phyloP scores from a whole-genome alignment of 2,888 invertebrate genomes.

The Apotomis capreana region DNA sequence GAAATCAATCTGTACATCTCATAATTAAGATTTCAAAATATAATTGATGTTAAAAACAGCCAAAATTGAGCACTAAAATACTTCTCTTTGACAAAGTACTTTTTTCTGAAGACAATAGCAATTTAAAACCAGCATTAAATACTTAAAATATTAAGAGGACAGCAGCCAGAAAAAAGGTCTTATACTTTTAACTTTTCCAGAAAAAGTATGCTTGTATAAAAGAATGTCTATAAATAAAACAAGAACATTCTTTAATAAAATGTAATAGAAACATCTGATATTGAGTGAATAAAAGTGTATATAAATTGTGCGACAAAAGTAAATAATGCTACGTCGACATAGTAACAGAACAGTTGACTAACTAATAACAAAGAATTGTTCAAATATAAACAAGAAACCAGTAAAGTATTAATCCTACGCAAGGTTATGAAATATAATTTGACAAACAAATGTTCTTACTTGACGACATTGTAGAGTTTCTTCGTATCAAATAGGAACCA shows the following conservation, averaged over 20 bases:
- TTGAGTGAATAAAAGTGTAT: neutral
- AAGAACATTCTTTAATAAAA: neutral
- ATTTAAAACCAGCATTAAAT: neutral
- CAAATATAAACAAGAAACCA: neutral
- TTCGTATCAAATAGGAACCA: constrained; percentile 32
- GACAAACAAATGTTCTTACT: constrained; percentile 21
- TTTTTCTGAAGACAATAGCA: constrained; percentile 11
- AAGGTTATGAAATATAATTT: constrained; percentile 12
- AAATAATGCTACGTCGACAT: neutral
- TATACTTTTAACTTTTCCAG: neutral
- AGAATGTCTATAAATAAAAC: neutral
- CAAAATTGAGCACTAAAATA: constrained; percentile 13
- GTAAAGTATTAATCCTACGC: neutral
- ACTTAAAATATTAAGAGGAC: too few species aligned
- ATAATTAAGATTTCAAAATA: constrained; percentile 51
- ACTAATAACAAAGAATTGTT: neutral
- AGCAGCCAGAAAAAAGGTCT: neutral
- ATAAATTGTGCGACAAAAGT: constrained; percentile 1
- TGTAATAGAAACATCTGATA: constrained; percentile 14
- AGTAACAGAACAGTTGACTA: neutral
- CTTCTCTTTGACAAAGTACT: constrained; percentile 27
- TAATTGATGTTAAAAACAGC: constrained; percentile 14
- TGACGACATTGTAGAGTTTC: constrained; percentile 39
- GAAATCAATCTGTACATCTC: constrained; percentile 62
- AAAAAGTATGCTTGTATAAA: neutral